Evolutionary conservation across 37 sponge, comb jelly and placozoan species (phyloP), one percentile per base, ranked within the genome.

Genomic region (Spongilla lacustris): DNA sequence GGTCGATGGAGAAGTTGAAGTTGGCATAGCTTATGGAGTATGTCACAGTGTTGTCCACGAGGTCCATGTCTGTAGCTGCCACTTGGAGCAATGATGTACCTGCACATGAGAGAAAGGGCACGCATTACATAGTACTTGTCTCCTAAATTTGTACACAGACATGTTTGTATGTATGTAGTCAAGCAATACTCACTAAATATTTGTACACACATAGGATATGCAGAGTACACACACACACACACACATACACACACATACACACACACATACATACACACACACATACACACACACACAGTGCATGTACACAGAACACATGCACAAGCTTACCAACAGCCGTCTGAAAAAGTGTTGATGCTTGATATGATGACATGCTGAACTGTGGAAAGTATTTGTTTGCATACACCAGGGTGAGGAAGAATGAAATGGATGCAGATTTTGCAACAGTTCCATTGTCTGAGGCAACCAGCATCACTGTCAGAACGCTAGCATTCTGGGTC

Each of bases 41-140:
- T 2, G 76, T 79, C 66, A 91, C 68, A 2, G 46, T 22, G 50
- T 91, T 87, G 81, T 91, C 74, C 33, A 26, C 24, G 2, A 84
- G 88, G 78, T 91, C 92, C 10, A n/a, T 71, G 70, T 91, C 92
- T 78, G 41, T 84, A 34, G 92, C 92, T 27, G 48, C 2, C 69
- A 91, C 91, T 32, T 76, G 75, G 10, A 82, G 29, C 31, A 91
- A 67, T 34, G 72, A 23, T 30, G 86, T 86, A 19, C 83, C 87
- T 50, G 58, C 12, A 23, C 78, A 49, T 26, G 82, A 68, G 27
- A 11, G 5, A 5, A 69, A 46, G 8, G 8, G 46, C 46, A n/a
- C n/a, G n/a, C n/a, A n/a, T n/a, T n/a, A 46, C 46, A 46, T 46
- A 4, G 8, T 8, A 10, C 4, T 46, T 46, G 46, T 8, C 46